These are phyloP conservation scores for Drosophila demipolita DNA, from an alignment of 2,888 invertebrate species.

Conservation along the genomic window DNA sequence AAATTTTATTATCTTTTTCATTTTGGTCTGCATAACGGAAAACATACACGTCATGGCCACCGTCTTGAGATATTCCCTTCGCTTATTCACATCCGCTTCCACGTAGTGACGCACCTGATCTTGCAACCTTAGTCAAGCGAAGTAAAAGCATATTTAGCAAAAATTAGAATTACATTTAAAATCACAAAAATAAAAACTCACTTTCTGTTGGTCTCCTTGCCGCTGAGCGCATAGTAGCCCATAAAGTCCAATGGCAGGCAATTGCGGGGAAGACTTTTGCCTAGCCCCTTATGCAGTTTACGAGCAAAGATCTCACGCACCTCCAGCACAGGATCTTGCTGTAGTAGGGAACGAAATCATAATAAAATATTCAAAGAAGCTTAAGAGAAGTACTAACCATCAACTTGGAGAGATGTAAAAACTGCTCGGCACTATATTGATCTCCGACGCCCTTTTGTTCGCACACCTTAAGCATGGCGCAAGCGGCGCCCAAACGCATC, in stretches of 20 bases:
- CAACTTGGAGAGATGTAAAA: conserved; percentile 95
- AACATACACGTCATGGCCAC: conserved; percentile 87
- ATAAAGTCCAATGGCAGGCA: conserved; percentile 98
- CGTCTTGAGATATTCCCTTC: conserved; percentile 96
- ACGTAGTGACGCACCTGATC: conserved; percentile 91
- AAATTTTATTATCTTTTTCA: not conserved
- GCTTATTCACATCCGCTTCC: conserved; percentile 94
- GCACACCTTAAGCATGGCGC: conserved; percentile 98
- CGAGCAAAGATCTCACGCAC: conserved; percentile 95
- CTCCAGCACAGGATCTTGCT: conserved; percentile 92
- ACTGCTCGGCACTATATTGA: conserved; percentile 97
- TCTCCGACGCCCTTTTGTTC: conserved; percentile 98
- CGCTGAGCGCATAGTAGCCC: conserved; percentile 96
- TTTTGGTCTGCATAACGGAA: not conserved
- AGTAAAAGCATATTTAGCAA: not conserved
- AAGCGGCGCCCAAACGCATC: conserved; percentile 95
- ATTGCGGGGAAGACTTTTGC: conserved; percentile 93
- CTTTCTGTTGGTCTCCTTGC: conserved; percentile 94
- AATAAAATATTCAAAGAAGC: not conserved
- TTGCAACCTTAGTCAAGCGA: conserved; percentile 72
- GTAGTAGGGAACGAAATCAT: not conserved
- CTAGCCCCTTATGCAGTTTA: conserved; percentile 95
- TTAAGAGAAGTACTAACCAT: conserved; percentile 88
- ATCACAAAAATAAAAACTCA: conserved; percentile 78
- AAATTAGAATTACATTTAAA: not conserved